A percentile compares a stretch with the other conserved stretches of the same genome.
phyloP scores from a whole-genome alignment of 2,113 vertebrate genomes.

The Vimba vimba region DNA sequence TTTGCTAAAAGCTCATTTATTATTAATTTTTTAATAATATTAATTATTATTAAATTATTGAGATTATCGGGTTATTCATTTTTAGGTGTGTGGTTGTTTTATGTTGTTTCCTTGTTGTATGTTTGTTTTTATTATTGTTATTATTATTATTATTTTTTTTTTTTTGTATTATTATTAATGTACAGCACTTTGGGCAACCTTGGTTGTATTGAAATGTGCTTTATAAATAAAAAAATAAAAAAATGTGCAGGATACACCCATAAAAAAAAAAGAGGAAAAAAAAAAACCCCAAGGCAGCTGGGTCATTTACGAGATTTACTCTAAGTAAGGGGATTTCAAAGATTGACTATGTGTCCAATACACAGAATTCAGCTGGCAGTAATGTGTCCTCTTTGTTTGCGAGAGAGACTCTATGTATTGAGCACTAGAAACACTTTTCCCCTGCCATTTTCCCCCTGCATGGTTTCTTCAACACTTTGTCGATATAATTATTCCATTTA shows the following conservation, averaged over 20 bases:
- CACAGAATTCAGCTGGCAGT: conserved; percentile 54
- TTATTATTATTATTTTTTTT: no score
- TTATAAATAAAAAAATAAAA: no score
- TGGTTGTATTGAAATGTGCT: no score
- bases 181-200: no score
- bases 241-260: neutral
- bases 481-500: conserved; percentile 52
- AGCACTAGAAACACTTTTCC: conserved; percentile 49
- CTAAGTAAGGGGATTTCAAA: conserved; percentile 52
- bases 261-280: neutral
- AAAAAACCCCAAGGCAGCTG: neutral
- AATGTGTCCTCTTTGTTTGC: conserved; percentile 54
- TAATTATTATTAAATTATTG: no score
- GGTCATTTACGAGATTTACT: conserved; percentile 59
- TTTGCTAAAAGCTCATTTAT: no score
- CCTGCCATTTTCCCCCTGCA: conserved; percentile 32
- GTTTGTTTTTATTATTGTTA: no score
- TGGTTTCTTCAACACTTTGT: conserved; percentile 53
- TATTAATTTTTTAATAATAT: no score
- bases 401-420: conserved; percentile 47
- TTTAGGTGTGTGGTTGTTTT: no score
- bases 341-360: conserved; percentile 59
- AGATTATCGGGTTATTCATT: no score
- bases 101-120: no score
- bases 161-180: no score